Conservation (phyloP, 2,797 vertebrate species). For the Anomalospiza imberbis region DNA sequence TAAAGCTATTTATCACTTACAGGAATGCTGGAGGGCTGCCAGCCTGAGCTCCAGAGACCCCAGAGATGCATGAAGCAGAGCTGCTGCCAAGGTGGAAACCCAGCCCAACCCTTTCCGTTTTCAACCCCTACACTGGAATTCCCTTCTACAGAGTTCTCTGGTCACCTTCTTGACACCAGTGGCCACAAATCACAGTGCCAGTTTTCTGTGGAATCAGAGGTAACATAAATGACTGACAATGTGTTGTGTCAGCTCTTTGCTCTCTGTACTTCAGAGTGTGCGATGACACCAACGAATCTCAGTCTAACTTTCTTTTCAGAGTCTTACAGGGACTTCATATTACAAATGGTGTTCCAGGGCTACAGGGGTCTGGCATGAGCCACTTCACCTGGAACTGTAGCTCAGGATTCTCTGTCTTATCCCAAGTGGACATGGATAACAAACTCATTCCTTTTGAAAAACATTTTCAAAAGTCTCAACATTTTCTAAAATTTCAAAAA, state of each 20-base stretch:
- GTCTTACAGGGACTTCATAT: not conserved
- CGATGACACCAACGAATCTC: accelerated
- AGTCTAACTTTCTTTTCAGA: not conserved
- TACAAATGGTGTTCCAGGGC: not conserved
- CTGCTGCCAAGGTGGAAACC: accelerated
- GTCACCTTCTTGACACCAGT: not conserved
- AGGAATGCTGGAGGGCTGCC: not conserved
- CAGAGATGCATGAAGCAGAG: not conserved
- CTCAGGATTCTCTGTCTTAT: not conserved
- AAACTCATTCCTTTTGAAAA: not conserved
- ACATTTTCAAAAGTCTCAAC: not conserved
- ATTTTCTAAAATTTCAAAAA: not conserved
- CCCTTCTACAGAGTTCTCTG: not conserved
- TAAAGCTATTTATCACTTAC: not conserved
- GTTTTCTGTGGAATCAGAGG: not conserved
- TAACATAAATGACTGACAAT: not conserved
- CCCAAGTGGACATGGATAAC: not conserved
- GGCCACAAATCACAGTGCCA: not conserved
- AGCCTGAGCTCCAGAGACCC: not conserved
- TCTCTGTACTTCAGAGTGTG: not conserved
- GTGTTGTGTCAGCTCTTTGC: not conserved
- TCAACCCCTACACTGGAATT: not conserved
- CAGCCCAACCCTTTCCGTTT: not conserved
- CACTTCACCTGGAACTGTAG: not conserved
- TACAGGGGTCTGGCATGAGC: not conserved